phyloP scores from a whole-genome alignment of 2,797 vertebrate genomes.

The Erpetoichthys calabaricus region DNA sequence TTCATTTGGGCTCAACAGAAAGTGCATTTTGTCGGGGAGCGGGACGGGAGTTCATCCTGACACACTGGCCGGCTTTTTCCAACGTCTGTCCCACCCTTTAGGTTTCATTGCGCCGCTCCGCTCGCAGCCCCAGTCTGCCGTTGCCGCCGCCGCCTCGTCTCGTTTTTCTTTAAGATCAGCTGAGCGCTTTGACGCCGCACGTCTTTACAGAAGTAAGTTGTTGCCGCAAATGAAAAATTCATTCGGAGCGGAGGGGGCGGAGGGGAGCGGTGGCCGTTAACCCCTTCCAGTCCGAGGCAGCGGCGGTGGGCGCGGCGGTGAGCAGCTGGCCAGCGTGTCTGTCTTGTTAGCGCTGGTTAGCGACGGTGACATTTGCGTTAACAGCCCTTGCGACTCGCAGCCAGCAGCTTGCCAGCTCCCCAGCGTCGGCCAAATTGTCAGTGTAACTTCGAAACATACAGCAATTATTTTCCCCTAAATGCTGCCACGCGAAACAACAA shows the following conservation, averaged over 20 bases:
- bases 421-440: neutral
- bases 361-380: neutral
- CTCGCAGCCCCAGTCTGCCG: neutral
- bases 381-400: neutral
- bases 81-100: no score
- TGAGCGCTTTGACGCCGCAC: no score
- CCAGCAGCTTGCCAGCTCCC: neutral
- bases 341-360: neutral
- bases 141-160: neutral
- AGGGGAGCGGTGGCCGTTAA: constrained; percentile 3
- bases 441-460: no score
- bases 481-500: no score
- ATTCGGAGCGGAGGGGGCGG: neutral
- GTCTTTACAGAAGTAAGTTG: no score
- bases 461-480: no score
- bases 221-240: neutral
- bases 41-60: no score
- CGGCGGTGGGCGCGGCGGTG: constrained; percentile 8
- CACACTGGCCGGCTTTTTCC: no score
- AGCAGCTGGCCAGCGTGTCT: constrained; percentile 4
- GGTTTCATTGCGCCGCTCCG: no score
- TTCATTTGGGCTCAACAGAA: no score
- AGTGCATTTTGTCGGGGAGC: no score
- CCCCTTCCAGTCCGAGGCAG: neutral
- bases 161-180: no score